These are phyloP conservation scores for Macropodus opercularis DNA, from an alignment of 2,797 vertebrate species.

Conservation along the genomic window DNA sequence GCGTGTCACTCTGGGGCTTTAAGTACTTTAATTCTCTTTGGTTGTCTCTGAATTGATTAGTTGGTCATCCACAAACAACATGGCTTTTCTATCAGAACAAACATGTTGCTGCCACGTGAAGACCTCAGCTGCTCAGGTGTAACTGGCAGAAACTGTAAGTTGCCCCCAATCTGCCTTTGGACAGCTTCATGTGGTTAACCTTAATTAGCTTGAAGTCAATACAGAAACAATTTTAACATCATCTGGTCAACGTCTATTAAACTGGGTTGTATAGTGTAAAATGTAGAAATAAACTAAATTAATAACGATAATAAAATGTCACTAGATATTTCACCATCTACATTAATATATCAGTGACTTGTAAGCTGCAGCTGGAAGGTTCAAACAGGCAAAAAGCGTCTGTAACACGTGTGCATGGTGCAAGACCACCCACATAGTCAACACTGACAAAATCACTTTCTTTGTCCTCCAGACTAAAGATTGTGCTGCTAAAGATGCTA, in stretches of 20 bases:
- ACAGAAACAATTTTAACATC: conserved; percentile 16
- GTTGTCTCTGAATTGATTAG: conserved; percentile 76
- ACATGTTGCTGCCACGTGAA: conserved; percentile 39
- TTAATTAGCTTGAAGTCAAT: background rate
- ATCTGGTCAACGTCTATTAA: conserved; percentile 2
- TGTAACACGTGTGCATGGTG: conserved; percentile 38
- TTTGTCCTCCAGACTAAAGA: conserved; percentile 21
- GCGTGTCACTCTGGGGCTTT: conserved; percentile 66
- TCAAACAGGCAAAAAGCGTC: conserved; percentile 40
- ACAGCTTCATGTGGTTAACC: background rate
- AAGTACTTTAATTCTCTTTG: conserved; percentile 68
- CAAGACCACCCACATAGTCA: conserved; percentile 47
- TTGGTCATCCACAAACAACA: conserved; percentile 71
- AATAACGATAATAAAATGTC: conserved; percentile 1
- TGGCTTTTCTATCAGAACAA: conserved; percentile 41
- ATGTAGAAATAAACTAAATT: background rate
- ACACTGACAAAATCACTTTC: conserved; percentile 24
- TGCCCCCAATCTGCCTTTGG: background rate
- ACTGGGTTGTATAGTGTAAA: background rate
- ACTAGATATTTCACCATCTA: background rate
- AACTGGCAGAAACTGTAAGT: conserved; percentile 25
- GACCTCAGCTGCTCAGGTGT: conserved; percentile 33
- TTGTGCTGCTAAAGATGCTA: too few relatives aligned
- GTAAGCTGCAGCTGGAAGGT: conserved; percentile 24
- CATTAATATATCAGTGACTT: background rate